Evolutionary conservation across 1,140 invertebrate genomes (phyloP).

Genomic region (Limonius californicus): DNA sequence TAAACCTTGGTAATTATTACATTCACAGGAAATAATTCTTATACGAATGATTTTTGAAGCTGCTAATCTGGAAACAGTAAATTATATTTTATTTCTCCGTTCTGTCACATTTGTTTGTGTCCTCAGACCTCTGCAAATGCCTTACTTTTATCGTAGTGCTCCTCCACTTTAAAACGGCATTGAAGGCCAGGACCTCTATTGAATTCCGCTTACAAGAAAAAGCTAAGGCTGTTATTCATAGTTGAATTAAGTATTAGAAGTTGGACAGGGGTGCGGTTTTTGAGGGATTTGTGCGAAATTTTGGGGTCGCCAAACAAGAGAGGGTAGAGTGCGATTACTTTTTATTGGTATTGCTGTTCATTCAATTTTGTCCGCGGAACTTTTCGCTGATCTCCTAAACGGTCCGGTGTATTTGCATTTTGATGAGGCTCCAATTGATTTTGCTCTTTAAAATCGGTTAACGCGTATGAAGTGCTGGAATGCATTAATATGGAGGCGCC

Average conservation of each 20-base stretch:
- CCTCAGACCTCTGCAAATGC: not conserved
- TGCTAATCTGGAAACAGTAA: conserved; percentile 33
- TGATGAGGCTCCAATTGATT: not conserved
- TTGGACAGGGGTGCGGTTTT: not conserved
- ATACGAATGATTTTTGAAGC: conserved; percentile 30
- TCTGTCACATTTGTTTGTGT: conserved; percentile 31
- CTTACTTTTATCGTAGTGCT: no score
- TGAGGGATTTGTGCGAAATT: not conserved
- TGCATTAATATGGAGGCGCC: not conserved
- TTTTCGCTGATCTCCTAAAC: conserved; percentile 1
- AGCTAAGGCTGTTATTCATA: not conserved
- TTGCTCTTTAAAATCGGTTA: not conserved
- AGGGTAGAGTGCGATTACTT: not conserved
- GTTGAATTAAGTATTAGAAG: not conserved
- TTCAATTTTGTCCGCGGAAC: conserved; percentile 1
- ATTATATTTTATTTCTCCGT: conserved; percentile 36
- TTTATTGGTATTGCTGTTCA: not conserved
- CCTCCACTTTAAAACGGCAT: no score
- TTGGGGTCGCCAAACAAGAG: not conserved
- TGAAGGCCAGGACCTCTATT: no score
- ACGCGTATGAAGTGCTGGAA: not conserved
- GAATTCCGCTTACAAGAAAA: no score
- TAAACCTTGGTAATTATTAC: conserved; percentile 25
- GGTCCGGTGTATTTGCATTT: not conserved
- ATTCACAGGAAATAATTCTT: conserved; percentile 29